Evolutionary conservation across 2,888 invertebrate species (phyloP).

Genomic region (Drosophila acutilabella): DNA sequence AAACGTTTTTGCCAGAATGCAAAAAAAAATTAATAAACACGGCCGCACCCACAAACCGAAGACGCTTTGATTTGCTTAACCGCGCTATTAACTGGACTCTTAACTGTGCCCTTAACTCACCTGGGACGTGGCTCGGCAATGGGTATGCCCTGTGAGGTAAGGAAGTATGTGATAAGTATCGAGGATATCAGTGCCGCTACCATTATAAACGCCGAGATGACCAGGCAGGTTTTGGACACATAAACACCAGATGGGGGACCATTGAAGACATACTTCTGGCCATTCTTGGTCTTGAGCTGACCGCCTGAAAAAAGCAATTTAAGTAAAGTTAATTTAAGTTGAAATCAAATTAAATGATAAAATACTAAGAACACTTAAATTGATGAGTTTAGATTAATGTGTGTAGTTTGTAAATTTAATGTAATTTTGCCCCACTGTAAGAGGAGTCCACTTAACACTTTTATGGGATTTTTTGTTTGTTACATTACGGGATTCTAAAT

Average conservation of each 20-base stretch:
- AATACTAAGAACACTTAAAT: conserved; percentile 12
- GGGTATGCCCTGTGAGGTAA: conserved; percentile 69
- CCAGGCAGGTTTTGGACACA: conserved; percentile 82
- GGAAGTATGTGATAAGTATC: conserved; percentile 83
- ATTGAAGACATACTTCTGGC: conserved; percentile 85
- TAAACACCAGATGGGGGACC: conserved; percentile 84
- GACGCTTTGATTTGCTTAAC: conserved; percentile 38
- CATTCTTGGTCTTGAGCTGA: conserved; percentile 85
- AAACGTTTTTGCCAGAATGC: conserved; percentile 58
- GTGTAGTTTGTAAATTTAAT: conserved; percentile 39
- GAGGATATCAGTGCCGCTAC: conserved; percentile 81
- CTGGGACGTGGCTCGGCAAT: conserved; percentile 51
- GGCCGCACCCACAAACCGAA: conserved; percentile 45
- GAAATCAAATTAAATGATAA: neutral
- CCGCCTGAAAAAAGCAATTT: conserved; percentile 77
- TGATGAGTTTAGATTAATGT: conserved; percentile 36
- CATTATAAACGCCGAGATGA: conserved; percentile 76
- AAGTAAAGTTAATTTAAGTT: conserved; percentile 1
- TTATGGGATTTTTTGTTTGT: conserved; percentile 39
- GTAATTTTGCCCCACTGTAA: conserved; percentile 56
- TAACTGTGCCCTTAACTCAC: conserved; percentile 65
- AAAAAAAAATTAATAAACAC: conserved; percentile 51
- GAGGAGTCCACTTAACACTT: neutral
- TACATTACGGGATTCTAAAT: conserved; percentile 44
- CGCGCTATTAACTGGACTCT: conserved; percentile 11